phyloP scores from a whole-genome alignment of 2,888 invertebrate genomes.

The Dynastes grantii region DNA sequence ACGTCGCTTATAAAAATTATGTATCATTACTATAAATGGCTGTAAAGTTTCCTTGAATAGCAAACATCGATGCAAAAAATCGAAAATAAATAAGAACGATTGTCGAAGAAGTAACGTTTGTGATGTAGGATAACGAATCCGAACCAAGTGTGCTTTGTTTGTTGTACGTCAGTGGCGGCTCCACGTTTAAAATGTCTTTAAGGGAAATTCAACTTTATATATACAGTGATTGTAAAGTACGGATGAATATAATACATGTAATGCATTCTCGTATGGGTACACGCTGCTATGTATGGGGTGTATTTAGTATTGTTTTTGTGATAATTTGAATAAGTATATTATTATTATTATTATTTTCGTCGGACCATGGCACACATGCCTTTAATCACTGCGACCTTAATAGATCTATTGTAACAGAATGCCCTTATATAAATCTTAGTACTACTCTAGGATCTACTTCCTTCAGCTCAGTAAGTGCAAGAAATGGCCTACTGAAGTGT shows the following conservation, averaged over 20 bases:
- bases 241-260: conserved; percentile 16
- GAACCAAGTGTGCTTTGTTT: conserved; percentile 56
- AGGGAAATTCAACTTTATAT: conserved; percentile 49
- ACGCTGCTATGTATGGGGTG: too few species aligned
- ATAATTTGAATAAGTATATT: too few species aligned
- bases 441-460: too few species aligned
- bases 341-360: background rate
- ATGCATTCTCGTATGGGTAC: too few species aligned
- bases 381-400: too few species aligned
- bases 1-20: conserved; percentile 53
- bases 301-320: too few species aligned
- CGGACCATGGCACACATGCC: too few species aligned
- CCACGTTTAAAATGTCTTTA: conserved; percentile 45
- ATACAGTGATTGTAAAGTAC: conserved; percentile 21
- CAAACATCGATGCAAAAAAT: conserved; percentile 53
- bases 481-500: too few species aligned
- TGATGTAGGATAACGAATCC: conserved; percentile 59
- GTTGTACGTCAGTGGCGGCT: conserved; percentile 42
- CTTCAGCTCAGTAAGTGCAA: too few species aligned
- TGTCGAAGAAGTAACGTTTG: conserved; percentile 57
- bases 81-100: conserved; percentile 55
- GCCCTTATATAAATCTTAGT: too few species aligned
- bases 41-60: conserved; percentile 58
- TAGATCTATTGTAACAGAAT: too few species aligned
- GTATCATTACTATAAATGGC: conserved; percentile 56